Conservation (phyloP, 35 echinoderm and acorn worm species). For the Anneissia japonica region DNA sequence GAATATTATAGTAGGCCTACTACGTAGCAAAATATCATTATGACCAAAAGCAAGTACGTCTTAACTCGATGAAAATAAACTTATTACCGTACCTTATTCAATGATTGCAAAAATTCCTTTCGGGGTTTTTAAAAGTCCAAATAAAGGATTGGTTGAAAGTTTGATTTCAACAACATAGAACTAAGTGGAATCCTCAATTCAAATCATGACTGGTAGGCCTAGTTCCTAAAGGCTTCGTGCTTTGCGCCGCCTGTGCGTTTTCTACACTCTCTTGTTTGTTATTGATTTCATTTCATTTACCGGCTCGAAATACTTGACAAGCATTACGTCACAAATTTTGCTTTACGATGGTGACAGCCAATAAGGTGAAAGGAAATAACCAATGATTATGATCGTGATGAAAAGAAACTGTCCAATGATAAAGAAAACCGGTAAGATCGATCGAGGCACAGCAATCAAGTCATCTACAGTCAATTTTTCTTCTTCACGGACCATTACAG, state of each 20-base stretch:
- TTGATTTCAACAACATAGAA: no score
- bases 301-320: not conserved
- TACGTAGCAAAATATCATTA: no score
- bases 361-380: not conserved
- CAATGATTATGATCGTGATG: not conserved
- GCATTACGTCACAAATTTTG: not conserved
- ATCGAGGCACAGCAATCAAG: not conserved
- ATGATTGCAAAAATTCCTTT: no score
- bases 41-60: no score
- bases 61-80: no score
- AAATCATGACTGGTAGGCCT: no score
- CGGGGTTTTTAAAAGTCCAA: no score
- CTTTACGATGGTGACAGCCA: not conserved
- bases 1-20: no score
- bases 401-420: not conserved
- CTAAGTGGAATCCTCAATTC: no score
- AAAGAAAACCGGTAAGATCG: not conserved
- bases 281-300: not conserved
- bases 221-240: no score
- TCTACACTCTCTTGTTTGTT: not conserved
- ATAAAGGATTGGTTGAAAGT: no score
- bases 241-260: not conserved
- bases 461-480: not conserved
- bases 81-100: no score
- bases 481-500: not conserved